These are phyloP conservation scores for Sebastes reedi DNA, from an alignment of 2,797 vertebrate species.

Conservation along the genomic window DNA sequence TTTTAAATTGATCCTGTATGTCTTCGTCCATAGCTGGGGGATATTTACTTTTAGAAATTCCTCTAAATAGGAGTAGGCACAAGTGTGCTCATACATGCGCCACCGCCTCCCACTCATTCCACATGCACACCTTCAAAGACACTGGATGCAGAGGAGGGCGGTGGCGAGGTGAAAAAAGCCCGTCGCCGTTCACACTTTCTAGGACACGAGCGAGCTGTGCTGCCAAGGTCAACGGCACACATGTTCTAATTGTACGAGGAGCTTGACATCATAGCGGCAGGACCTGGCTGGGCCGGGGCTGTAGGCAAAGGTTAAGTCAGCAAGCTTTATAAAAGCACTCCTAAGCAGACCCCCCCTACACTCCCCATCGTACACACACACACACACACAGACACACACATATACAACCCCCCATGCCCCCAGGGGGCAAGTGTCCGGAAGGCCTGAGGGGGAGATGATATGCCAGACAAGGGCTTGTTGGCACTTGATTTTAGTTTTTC, in stretches of 20 bases:
- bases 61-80: neutral
- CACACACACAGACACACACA: slow-evolving; percentile 28
- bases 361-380: slow-evolving; percentile 40
- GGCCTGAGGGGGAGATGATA: slow-evolving; percentile 53
- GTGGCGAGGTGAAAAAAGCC: slow-evolving; percentile 65
- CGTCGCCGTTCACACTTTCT: slow-evolving; percentile 86
- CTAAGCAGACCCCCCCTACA: slow-evolving; percentile 80
- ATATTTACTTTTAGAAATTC: neutral
- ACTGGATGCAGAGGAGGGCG: slow-evolving; percentile 51
- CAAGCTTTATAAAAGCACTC: slow-evolving; percentile 89
- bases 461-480: slow-evolving; percentile 74
- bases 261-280: slow-evolving; percentile 91
- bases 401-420: slow-evolving; percentile 21
- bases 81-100: neutral
- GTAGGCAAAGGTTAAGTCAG: slow-evolving; percentile 96
- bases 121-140: slow-evolving; percentile 36
- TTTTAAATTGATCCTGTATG: neutral
- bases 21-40: neutral
- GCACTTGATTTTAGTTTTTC: slow-evolving; percentile 77
- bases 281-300: slow-evolving; percentile 86
- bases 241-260: slow-evolving; percentile 95
- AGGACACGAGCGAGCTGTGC: slow-evolving; percentile 82
- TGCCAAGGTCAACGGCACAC: slow-evolving; percentile 93
- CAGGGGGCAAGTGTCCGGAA: slow-evolving; percentile 59
- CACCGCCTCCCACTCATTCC: neutral